Evolutionary conservation across 2,888 invertebrate genomes (phyloP), one percentile per base, ranked within the genome.

Genomic region (Drosophila histrio): DNA sequence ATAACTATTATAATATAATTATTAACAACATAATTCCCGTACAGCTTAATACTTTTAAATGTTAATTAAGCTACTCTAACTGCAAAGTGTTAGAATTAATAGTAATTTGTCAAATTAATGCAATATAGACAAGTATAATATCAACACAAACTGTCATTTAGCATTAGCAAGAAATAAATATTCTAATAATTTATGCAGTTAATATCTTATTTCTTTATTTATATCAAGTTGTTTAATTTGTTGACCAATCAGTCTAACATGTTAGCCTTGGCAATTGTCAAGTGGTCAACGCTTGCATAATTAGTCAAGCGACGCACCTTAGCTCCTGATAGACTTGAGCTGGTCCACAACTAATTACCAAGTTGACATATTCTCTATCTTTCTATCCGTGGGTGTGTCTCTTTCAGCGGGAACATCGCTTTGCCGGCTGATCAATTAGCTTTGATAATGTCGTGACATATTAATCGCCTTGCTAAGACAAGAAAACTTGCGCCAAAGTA

Each of bases 391-490:
- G 17, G 15, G 11, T 54, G 5, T 8, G 4, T 34, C 34, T 36
- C n/a, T 60, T 39, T 47, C 26, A 15, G 9, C 26, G 39, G 38
- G 24, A 44, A 24, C 26, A 26, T 44, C 50, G 13, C 34, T 30
- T 22, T 50, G 61, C 38, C 49, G 63, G 61, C 71, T 88, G 85
- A 85, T 88, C 85, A 88, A 88, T 85, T 85, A 86, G 84, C 84
- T 80, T 64, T 80, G 87, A 88, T 86, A 88, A 83, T 77, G 72
- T 70, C 69, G 69, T 85, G 85, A 85, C 88, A 88, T 63, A 80
- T 86, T 85, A 85, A 85, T 85, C 85, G 77, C 84, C 70, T 50
- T 24, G 60, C 63, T 65, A 65, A 63, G 79, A 70, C 67, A 71
- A 50, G 68, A 62, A 77, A 82, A 72, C 67, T 66, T 66, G 76